Evolutionary conservation across 2,113 vertebrate genomes (phyloP).

Genomic region (Poeciliopsis retropinna): DNA sequence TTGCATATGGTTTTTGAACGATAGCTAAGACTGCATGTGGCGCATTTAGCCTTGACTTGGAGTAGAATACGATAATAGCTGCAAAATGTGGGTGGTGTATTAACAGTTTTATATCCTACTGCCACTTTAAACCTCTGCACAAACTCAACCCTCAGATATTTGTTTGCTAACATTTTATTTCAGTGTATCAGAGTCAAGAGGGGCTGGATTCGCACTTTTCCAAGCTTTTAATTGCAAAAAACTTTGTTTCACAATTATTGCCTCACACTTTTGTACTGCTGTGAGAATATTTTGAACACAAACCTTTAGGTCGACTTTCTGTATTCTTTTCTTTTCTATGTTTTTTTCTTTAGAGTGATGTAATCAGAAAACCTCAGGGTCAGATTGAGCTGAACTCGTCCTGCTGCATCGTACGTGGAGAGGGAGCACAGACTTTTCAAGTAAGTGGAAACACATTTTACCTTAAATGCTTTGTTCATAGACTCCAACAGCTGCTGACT

Average conservation of each 20-base stretch:
- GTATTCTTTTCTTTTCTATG: constrained; percentile 10
- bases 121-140: too few species aligned
- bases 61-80: neutral
- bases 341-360: constrained; percentile 81
- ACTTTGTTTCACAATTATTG: too few species aligned
- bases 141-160: neutral
- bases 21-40: neutral
- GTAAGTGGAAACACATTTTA: constrained; percentile 63
- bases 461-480: neutral
- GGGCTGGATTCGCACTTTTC: neutral
- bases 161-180: neutral
- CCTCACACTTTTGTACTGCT: too few species aligned
- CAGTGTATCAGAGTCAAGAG: neutral
- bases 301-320: neutral
- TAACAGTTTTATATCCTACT: neutral
- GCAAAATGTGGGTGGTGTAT: neutral
- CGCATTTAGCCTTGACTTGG: neutral
- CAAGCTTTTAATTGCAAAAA: neutral
- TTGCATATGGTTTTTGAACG: neutral
- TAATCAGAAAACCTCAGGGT: constrained; percentile 89
- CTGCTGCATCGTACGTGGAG: constrained; percentile 85
- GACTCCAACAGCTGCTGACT: neutral
- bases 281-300: too few species aligned
- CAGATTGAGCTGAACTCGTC: constrained; percentile 88
- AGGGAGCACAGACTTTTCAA: constrained; percentile 89